A percentile compares a stretch with the other conserved stretches of the same genome.
phyloP scores from a whole-genome alignment of 2,797 vertebrate species.

The Ceryle rudis region DNA sequence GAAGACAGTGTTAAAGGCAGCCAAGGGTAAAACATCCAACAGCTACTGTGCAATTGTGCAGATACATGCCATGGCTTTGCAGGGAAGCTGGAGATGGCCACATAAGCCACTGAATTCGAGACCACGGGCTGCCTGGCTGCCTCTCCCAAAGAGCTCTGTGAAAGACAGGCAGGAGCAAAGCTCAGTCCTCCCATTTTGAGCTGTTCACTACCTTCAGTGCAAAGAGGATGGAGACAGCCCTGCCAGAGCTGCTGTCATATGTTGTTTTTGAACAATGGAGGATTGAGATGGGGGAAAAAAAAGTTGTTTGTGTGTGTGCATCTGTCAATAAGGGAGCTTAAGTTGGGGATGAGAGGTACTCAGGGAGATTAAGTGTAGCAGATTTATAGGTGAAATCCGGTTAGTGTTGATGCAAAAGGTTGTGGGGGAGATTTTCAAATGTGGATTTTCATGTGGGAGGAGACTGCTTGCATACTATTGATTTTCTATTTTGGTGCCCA shows the following conservation, averaged over 20 bases:
- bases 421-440: slow-evolving; percentile 48
- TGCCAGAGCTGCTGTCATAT: neutral
- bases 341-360: slow-evolving; percentile 31
- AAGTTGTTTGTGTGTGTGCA: slow-evolving; percentile 33
- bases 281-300: neutral
- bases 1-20: slow-evolving; percentile 1
- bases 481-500: slow-evolving; percentile 42
- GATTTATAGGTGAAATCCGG: slow-evolving; percentile 69
- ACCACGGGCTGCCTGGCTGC: neutral
- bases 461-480: slow-evolving; percentile 10
- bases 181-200: neutral
- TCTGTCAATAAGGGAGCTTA: slow-evolving; percentile 60
- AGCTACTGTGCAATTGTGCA: neutral
- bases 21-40: slow-evolving; percentile 1
- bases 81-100: neutral
- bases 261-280: slow-evolving; percentile 9
- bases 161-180: neutral
- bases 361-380: slow-evolving; percentile 54
- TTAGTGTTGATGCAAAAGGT: slow-evolving; percentile 53
- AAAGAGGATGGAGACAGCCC: neutral
- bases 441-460: slow-evolving; percentile 13
- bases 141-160: neutral
- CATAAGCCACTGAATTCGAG: neutral
- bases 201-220: neutral
- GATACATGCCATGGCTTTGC: neutral